Evolutionary conservation across 1,140 invertebrate genomes (phyloP).

Genomic region (Trissolcus basalis): DNA sequence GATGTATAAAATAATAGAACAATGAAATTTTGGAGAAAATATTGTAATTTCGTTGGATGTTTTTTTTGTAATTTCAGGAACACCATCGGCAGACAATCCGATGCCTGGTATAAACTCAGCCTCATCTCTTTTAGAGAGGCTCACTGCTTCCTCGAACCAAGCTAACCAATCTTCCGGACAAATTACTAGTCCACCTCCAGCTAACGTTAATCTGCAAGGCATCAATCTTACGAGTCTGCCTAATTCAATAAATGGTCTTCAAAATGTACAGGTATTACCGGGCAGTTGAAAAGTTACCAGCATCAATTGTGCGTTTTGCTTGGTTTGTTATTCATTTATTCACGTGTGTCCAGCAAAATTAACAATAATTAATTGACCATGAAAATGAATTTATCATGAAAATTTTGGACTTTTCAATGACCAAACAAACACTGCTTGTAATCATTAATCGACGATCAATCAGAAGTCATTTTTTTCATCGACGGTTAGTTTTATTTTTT

Average conservation of each 20-base stretch:
- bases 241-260: constrained; percentile 83
- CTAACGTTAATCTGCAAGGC: constrained; percentile 81
- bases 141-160: constrained; percentile 76
- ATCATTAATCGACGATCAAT: no score
- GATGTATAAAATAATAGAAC: no score
- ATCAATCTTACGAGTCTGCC: constrained; percentile 86
- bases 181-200: constrained; percentile 79
- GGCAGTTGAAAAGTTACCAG: background rate
- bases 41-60: constrained; percentile 3
- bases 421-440: constrained; percentile 3
- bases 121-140: constrained; percentile 77
- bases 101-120: constrained; percentile 77
- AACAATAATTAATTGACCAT: no score
- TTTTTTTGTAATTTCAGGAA: constrained; percentile 68
- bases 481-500: no score
- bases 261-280: constrained; percentile 82
- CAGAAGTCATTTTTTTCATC: no score
- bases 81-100: constrained; percentile 79
- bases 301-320: background rate
- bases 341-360: constrained; percentile 1
- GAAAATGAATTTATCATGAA: background rate
- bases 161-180: constrained; percentile 73
- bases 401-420: background rate
- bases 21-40: no score
- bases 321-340: constrained; percentile 1